Conservation (phyloP, 2,113 vertebrate genomes). For the Lota lota region DNA sequence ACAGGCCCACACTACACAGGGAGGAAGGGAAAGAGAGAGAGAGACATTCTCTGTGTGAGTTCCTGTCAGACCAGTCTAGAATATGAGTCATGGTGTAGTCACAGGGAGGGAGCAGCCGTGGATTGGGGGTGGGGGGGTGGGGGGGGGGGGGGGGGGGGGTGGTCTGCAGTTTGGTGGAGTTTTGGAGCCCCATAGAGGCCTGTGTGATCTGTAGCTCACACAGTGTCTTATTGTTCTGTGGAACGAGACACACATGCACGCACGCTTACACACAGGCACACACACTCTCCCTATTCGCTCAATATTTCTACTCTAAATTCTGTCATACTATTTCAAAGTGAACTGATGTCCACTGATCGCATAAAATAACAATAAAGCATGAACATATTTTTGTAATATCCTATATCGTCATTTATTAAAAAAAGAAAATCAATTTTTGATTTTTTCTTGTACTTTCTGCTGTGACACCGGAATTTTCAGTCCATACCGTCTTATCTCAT, state of each 20-base stretch:
- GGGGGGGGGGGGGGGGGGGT: not conserved
- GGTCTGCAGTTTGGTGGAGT: conserved; percentile 1
- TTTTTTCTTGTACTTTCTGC: no score
- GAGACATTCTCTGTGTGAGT: not conserved
- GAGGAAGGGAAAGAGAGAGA: not conserved
- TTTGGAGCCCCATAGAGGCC: conserved; percentile 8
- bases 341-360: no score
- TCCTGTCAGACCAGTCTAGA: conserved; percentile 15
- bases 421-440: no score
- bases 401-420: no score
- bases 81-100: conserved; percentile 6
- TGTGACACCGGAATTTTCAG: no score
- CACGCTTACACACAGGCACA: no score
- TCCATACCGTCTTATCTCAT: no score
- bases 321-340: no score
- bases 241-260: not conserved
- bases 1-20: not conserved
- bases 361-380: no score
- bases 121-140: not conserved
- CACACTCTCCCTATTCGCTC: no score
- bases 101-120: conserved; percentile 1
- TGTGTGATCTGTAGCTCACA: not conserved
- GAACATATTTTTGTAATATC: no score
- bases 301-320: no score
- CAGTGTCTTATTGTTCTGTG: not conserved